These are phyloP conservation scores for Pseudopleuronectes americanus DNA, from an alignment of 2,797 vertebrate genomes.

Conservation along the genomic window DNA sequence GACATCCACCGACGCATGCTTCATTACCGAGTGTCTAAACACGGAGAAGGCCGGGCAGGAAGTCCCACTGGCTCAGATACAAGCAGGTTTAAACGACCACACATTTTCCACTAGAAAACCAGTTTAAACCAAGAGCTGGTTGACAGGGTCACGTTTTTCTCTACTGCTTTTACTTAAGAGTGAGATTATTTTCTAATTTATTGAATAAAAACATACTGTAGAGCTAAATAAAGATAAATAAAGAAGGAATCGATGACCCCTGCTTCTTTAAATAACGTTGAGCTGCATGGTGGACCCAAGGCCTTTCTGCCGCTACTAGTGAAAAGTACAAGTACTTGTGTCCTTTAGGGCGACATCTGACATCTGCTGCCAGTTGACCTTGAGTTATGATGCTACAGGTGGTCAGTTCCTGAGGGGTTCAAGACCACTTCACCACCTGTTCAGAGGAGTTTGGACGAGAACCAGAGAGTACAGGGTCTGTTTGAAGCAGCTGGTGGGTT, in stretches of 20 bases:
- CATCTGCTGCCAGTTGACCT: conserved; percentile 38
- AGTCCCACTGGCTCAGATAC: neutral
- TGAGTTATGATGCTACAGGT: conserved; percentile 44
- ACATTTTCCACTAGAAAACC: too few species aligned
- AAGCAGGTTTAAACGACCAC: too few species aligned
- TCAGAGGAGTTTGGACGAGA: conserved; percentile 26
- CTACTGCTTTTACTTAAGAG: too few species aligned
- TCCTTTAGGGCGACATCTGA: neutral
- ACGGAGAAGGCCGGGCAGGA: conserved; percentile 2
- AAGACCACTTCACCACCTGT: conserved; percentile 57
- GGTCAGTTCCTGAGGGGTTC: conserved; percentile 18
- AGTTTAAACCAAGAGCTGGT: neutral
- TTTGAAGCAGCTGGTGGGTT: conserved; percentile 38
- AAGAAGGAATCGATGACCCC: too few species aligned
- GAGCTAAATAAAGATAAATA: too few species aligned
- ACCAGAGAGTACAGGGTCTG: conserved; percentile 24
- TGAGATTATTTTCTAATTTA: too few species aligned
- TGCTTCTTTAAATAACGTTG: too few species aligned
- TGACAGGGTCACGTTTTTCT: neutral
- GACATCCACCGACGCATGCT: neutral
- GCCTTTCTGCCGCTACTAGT: neutral
- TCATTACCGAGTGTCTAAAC: conserved; percentile 33
- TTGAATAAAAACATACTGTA: too few species aligned
- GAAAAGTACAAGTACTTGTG: neutral
- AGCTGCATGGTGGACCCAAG: neutral